Evolutionary conservation across 2,888 invertebrate genomes (phyloP), one percentile per base, ranked within the genome.

Genomic region (Drosophila diplacantha): DNA sequence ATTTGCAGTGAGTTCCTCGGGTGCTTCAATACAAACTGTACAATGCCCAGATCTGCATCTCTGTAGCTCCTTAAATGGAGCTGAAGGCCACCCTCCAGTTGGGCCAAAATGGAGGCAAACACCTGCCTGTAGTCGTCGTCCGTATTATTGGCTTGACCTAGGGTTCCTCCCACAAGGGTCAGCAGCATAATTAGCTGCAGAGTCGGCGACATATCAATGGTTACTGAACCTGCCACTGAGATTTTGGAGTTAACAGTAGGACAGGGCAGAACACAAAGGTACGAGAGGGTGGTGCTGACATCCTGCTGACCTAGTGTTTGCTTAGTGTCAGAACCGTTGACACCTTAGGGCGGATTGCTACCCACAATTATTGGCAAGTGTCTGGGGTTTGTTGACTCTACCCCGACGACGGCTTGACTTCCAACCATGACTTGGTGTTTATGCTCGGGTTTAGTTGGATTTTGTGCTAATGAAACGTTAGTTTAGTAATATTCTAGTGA

Each of bases 341-440:
- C 67, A 67, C 49, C 38, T 39, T 32, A 3, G 44, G 59, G 14
- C 29, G 49, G 16, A 8, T 20, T 34, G 46, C 64, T 54, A 65
- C 71, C 74, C 55, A 58, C 74, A 79, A 78, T 78, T 78, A 76
- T 76, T 76, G 61, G 66, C 81, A 65, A 73, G 52, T 75, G 64
- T 41, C 43, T n/a, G 51, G 41, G 29, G 31, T 38, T 66, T 81
- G 60, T 77, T 78, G 61, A 66, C 66, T 43, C 47, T 32, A 12
- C 38, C 7, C 16, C 26, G 26, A 12, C 16, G 7, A 12, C 6
- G 43, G 7, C 29, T 14, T 43, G 59, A 22, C 46, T 9, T 50
- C 20, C 8, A 18, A 3, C 24, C 31, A 53, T 55, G 54, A 53
- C 66, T 52, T 52, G 38, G 43, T 14, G 41, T 35, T 61, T 50